Conservation (phyloP, 2,888 invertebrate species). For the Pelosia muscerda region DNA sequence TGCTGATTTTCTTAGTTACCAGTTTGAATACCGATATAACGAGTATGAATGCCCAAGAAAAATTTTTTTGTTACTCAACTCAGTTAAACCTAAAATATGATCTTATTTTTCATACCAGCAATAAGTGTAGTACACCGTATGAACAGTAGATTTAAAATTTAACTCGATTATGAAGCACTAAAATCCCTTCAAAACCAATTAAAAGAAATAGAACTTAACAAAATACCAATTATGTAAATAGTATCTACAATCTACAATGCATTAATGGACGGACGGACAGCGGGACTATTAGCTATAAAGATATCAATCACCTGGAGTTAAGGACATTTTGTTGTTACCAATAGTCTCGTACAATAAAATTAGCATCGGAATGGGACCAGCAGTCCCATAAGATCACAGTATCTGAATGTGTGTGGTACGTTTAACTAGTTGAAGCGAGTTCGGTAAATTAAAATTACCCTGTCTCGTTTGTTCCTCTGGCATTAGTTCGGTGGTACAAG, state of each 20-base stretch:
- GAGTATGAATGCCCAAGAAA: no score
- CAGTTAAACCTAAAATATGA: no score
- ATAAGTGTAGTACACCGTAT: no score
- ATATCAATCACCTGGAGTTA: slow-evolving; percentile 75
- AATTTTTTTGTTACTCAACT: no score
- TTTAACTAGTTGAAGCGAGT: neutral
- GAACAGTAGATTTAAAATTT: no score
- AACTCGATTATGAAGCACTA: slow-evolving; percentile 3
- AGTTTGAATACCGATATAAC: neutral
- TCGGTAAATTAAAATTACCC: neutral
- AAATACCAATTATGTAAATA: slow-evolving; percentile 41
- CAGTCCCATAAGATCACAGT: slow-evolving; percentile 57
- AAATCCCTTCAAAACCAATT: slow-evolving; percentile 2
- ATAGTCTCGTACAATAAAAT: slow-evolving; percentile 70
- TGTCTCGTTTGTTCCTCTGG: neutral
- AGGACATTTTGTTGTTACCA: slow-evolving; percentile 59
- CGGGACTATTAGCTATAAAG: slow-evolving; percentile 69
- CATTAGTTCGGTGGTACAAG: neutral
- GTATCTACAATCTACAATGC: slow-evolving; percentile 46
- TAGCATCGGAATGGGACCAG: slow-evolving; percentile 76
- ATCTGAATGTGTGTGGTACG: slow-evolving; percentile 29
- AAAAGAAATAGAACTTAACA: slow-evolving; percentile 12
- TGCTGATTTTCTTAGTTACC: slow-evolving; percentile 11
- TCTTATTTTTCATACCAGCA: no score
- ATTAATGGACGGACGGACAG: slow-evolving; percentile 51